These are phyloP conservation scores for Amiota communis DNA, from an alignment of 2,888 invertebrate genomes.

Conservation along the genomic window DNA sequence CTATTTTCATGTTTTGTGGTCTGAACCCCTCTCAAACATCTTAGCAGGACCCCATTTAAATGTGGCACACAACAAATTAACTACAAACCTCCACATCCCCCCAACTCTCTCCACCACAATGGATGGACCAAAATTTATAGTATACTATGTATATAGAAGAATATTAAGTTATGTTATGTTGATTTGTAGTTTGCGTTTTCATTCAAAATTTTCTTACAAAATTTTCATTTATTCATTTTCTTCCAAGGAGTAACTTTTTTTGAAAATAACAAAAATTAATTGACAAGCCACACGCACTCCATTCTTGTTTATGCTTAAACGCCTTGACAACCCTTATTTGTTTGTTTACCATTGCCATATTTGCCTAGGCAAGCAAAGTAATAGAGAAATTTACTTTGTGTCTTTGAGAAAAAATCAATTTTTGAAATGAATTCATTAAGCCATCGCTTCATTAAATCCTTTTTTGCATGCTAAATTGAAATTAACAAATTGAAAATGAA, in stretches of 20 bases:
- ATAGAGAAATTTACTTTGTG: neutral
- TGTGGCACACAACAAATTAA: neutral
- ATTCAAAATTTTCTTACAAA: neutral
- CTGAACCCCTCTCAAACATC: conserved; percentile 21
- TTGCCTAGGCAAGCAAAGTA: neutral
- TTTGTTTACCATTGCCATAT: too few species aligned
- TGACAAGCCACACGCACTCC: conserved; percentile 33
- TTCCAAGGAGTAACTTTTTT: neutral
- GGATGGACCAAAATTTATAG: neutral
- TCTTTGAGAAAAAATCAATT: conserved; percentile 32
- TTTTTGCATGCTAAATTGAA: conserved; percentile 35
- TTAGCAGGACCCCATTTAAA: neutral
- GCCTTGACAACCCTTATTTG: neutral
- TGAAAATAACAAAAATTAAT: conserved; percentile 37
- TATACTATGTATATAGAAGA: too few species aligned
- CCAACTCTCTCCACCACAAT: neutral
- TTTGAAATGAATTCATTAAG: conserved; percentile 30
- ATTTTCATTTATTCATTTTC: neutral
- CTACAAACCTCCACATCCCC: too few species aligned
- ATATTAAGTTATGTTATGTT: neutral
- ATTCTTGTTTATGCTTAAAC: neutral
- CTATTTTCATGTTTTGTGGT: conserved; percentile 65
- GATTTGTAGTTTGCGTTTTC: conserved; percentile 12
- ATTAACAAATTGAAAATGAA: conserved; percentile 25
- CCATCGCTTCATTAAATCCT: conserved; percentile 32